phyloP scores from a whole-genome alignment of 2,113 vertebrate genomes.

The Poeciliopsis turrubarensis region DNA sequence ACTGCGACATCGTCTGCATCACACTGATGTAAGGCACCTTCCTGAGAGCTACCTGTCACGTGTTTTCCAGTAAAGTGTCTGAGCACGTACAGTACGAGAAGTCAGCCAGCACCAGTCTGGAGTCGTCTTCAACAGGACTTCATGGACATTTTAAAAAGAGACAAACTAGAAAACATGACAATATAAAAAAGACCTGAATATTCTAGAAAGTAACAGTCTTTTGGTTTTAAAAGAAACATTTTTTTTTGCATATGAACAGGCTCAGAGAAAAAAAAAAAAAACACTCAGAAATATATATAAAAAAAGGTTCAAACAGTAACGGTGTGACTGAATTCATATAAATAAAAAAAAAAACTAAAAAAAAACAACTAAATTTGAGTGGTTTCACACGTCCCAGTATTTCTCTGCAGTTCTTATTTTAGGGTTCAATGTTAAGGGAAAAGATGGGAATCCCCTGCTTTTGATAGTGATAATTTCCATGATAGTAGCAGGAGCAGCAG shows the following conservation, averaged over 20 bases:
- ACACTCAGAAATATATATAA: too few relatives aligned
- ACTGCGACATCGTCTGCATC: too few relatives aligned
- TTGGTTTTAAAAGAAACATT: slow-evolving; percentile 52
- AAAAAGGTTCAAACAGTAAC: slow-evolving; percentile 6
- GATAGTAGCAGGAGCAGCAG: slow-evolving; percentile 19
- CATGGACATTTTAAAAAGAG: slow-evolving; percentile 36
- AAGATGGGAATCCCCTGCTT: not conserved
- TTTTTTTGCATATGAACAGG: slow-evolving; percentile 70
- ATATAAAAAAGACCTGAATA: slow-evolving; percentile 61
- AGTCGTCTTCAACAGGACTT: slow-evolving; percentile 30
- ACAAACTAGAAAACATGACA: slow-evolving; percentile 52
- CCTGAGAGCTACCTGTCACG: slow-evolving; percentile 2
- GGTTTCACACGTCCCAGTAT: slow-evolving; percentile 37
- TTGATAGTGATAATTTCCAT: slow-evolving; percentile 18
- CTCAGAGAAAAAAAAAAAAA: slow-evolving; percentile 46
- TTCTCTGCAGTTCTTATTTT: not conserved
- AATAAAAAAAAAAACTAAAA: slow-evolving; percentile 47
- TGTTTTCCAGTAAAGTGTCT: slow-evolving; percentile 12
- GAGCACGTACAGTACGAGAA: slow-evolving; percentile 4
- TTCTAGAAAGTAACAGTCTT: slow-evolving; percentile 67
- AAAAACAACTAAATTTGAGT: slow-evolving; percentile 27
- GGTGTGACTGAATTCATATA: slow-evolving; percentile 23
- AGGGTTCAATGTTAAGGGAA: not conserved
- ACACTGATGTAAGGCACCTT: slow-evolving; percentile 55
- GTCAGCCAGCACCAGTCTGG: slow-evolving; percentile 32